Evolutionary conservation across 2,113 vertebrate genomes (phyloP), one percentile per base, ranked within the genome.

Genomic region (Thamnophis sirtalis): DNA sequence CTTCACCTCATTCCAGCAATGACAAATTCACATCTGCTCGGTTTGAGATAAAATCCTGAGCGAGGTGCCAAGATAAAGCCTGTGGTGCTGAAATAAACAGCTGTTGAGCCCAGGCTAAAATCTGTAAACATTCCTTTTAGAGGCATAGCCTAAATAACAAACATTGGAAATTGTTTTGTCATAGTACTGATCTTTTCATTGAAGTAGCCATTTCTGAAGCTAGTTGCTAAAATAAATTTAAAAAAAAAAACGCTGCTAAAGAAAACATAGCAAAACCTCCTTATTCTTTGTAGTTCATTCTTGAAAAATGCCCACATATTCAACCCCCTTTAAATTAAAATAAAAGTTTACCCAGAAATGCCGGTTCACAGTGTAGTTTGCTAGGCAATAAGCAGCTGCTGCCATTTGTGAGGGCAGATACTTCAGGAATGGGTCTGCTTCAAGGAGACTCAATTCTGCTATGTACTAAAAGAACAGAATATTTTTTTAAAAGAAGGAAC

Each of bases 311-410:
- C 28, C 38, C 0, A 15, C n/a, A 63, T 5, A 10, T 48, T 26
- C 48, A 49, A 13, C 10, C 26, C n/a, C 48, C 53, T 56, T 51
- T 24, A 43, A n/a, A 63, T 92, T 19, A n/a, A 10, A 84, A 38
- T 38, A 85, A 50, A 56, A 0, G 10, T 98, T 98, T 97, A 98
- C 98, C 98, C 98, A 99, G 88, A 98, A 97, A 92, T 94, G 92
- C 91, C 92, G 97, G 94, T 98, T 98, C 28, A 99, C 92, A 0
- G 98, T 98, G 73, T 98, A 99, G 95, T 98, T 98, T 38, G 99
- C 98, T 63, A 99, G 96, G 94, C 98, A 98, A 92, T 98, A 99
- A 88, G 98, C 98, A 84, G 98, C 98, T 91, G 99, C 99, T 90
- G 99, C 99, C 28, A 97, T 96, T 93, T 98, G 58, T 9, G 99